These are phyloP conservation scores for Dicyrtoma fusca DNA, from an alignment of 2,888 invertebrate genomes.

Conservation along the genomic window DNA sequence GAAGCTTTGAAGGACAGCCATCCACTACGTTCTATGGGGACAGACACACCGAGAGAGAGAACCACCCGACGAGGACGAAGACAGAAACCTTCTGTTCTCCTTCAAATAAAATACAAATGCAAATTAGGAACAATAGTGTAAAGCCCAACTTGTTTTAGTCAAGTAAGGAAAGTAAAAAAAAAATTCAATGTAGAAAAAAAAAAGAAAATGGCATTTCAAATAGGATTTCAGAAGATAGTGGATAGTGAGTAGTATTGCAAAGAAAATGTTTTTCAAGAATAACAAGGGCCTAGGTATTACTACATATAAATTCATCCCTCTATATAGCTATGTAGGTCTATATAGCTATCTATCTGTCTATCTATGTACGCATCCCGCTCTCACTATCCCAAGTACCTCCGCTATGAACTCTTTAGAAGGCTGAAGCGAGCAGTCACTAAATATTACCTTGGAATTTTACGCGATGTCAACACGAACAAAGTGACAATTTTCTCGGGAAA, in stretches of 20 bases:
- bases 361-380: background rate
- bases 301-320: too few species aligned
- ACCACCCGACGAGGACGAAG: constrained; percentile 1
- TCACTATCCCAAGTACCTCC: too few species aligned
- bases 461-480: constrained; percentile 24
- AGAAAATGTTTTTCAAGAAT: background rate
- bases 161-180: constrained; percentile 10
- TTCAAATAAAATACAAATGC: constrained; percentile 34
- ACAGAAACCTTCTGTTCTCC: constrained; percentile 21
- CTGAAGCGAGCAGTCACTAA: constrained; percentile 16
- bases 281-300: too few species aligned
- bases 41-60: background rate
- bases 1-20: constrained; percentile 14
- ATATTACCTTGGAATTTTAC: constrained; percentile 20
- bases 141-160: constrained; percentile 16
- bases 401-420: background rate
- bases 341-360: too few species aligned
- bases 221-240: constrained; percentile 29
- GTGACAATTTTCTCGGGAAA: constrained; percentile 29
- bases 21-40: background rate
- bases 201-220: constrained; percentile 33
- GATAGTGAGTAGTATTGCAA: background rate
- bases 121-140: constrained; percentile 30
- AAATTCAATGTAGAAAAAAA: constrained; percentile 15
- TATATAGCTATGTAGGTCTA: too few species aligned